Conservation (phyloP, 2,113 vertebrate genomes). For the Dendrocopos noguchii region DNA sequence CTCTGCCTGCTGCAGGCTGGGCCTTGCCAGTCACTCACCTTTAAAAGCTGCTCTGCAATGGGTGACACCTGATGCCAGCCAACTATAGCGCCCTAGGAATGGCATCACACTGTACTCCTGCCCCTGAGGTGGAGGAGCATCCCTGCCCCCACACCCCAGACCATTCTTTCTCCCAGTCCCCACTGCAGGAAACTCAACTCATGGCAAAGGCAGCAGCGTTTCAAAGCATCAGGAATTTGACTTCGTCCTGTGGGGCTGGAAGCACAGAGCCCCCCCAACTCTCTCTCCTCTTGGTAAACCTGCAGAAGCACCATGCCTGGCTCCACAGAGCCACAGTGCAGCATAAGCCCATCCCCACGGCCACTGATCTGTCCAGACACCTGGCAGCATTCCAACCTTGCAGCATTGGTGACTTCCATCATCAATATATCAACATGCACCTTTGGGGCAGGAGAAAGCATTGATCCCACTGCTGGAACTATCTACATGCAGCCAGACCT, state of each 20-base stretch:
- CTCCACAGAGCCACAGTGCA: too few relatives aligned
- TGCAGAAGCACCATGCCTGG: background rate
- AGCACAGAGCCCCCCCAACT: background rate
- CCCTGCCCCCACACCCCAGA: background rate
- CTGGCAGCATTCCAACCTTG: background rate
- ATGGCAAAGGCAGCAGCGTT: accelerated
- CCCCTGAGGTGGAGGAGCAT: background rate
- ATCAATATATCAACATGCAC: accelerated
- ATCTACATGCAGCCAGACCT: background rate
- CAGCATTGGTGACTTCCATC: background rate
- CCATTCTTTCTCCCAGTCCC: background rate
- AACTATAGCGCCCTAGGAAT: background rate
- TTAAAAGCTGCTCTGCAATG: background rate
- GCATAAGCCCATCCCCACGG: background rate
- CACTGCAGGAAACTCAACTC: background rate
- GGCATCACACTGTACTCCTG: background rate
- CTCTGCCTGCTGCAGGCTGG: accelerated
- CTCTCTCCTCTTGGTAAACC: background rate
- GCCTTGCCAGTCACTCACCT: background rate
- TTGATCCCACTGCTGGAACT: accelerated
- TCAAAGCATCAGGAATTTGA: background rate
- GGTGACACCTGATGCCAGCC: accelerated
- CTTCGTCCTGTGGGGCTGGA: background rate
- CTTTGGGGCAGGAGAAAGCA: accelerated
- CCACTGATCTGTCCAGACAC: background rate